A percentile compares a stretch with the other conserved stretches of the same genome.
These are phyloP conservation scores for Trinectes maculatus DNA, from an alignment of 2,113 vertebrate genomes.

Conservation along the genomic window DNA sequence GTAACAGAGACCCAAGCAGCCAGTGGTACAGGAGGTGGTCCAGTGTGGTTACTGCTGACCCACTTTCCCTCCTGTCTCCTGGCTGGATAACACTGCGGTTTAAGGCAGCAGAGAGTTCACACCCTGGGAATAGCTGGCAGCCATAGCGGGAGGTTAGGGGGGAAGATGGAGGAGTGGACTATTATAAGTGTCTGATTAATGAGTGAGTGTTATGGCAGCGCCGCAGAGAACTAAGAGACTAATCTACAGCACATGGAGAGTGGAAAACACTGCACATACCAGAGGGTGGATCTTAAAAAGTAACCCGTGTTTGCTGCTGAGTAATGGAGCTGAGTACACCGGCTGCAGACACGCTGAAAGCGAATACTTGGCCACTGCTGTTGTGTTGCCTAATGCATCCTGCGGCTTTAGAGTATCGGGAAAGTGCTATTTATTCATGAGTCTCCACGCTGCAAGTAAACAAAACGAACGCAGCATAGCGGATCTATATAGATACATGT, in stretches of 20 bases:
- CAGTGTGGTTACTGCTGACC: constrained; percentile 70
- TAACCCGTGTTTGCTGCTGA: constrained; percentile 30
- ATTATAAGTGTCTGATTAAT: constrained; percentile 75
- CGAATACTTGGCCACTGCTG: constrained; percentile 25
- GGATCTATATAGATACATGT: constrained; percentile 22
- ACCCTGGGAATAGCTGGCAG: constrained; percentile 62
- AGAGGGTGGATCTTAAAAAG: constrained; percentile 39
- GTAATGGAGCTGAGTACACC: constrained; percentile 18
- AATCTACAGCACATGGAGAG: constrained; percentile 74
- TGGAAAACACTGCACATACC: constrained; percentile 61
- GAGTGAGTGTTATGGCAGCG: constrained; percentile 73
- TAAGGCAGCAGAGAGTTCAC: constrained; percentile 62
- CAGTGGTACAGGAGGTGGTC: constrained; percentile 44
- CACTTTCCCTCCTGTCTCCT: constrained; percentile 66
- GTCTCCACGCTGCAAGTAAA: not conserved
- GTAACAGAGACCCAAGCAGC: constrained; percentile 17
- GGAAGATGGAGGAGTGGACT: constrained; percentile 42
- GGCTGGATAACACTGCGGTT: constrained; percentile 57
- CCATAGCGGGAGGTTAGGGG: constrained; percentile 33
- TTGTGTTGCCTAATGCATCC: constrained; percentile 40
- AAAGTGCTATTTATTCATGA: constrained; percentile 6
- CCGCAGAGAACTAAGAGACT: constrained; percentile 69
- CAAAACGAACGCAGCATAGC: not conserved
- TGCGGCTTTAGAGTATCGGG: constrained; percentile 6
- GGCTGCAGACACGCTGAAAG: constrained; percentile 12